These are phyloP conservation scores for Euspilapteryx auroguttella DNA, from an alignment of 2,888 invertebrate genomes.

Conservation along the genomic window DNA sequence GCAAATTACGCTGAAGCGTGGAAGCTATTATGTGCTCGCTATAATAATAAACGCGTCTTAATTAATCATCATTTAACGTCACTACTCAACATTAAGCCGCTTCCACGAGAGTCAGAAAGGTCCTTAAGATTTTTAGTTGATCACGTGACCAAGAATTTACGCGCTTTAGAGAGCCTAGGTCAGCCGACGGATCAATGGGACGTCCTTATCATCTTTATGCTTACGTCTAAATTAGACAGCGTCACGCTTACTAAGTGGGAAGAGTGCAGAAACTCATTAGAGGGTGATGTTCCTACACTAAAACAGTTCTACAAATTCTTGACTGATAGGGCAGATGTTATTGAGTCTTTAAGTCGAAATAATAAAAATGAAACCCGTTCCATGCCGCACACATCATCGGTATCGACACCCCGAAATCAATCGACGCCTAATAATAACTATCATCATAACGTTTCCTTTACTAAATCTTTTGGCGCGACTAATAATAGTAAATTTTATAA, in stretches of 20 bases:
- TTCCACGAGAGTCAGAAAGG: conserved; percentile 7
- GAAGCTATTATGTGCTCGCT: conserved; percentile 7
- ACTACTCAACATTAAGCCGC: conserved; percentile 6
- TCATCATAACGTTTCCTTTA: too few species aligned
- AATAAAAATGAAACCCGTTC: too few species aligned
- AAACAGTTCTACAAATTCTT: conserved; percentile 8
- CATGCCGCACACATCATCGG: too few species aligned
- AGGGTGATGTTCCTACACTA: conserved; percentile 7
- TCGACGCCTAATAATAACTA: too few species aligned
- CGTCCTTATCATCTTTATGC: too few species aligned
- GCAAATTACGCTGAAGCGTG: conserved; percentile 8
- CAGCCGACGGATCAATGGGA: too few species aligned
- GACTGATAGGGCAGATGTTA: too few species aligned
- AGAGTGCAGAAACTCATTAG: conserved; percentile 4
- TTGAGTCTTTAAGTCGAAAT: conserved; percentile 5
- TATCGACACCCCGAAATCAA: too few species aligned
- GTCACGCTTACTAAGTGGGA: conserved; percentile 8
- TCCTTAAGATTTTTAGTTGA: conserved; percentile 9
- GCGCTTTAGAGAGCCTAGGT: conserved; percentile 9
- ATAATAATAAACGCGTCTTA: conserved; percentile 8
- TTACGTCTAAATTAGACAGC: too few species aligned
- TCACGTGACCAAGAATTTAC: conserved; percentile 10
- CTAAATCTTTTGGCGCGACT: too few species aligned
- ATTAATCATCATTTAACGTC: conserved; percentile 8
- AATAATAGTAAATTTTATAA: too few species aligned